These are phyloP conservation scores for Pelagia noctiluca DNA, from an alignment of 30 jellyfish, hydroid and myxozoan species.

Conservation along the genomic window DNA sequence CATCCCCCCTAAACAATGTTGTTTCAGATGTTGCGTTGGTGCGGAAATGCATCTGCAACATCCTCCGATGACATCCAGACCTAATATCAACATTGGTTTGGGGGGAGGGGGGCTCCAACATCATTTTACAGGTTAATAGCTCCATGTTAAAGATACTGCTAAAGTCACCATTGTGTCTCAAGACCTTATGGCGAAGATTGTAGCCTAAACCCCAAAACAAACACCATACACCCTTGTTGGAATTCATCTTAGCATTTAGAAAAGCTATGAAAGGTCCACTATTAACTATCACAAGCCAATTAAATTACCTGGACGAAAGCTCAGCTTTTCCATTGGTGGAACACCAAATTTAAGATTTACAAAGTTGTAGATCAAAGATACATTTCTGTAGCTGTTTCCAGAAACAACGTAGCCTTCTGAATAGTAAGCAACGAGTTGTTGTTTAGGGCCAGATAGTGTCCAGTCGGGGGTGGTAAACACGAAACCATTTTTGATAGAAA, in stretches of 20 bases:
- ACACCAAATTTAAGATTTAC: not conserved
- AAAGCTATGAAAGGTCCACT: too few species aligned
- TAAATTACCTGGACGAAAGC: not conserved
- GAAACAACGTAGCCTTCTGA: not conserved
- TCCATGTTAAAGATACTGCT: too few species aligned
- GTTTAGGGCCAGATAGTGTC: not conserved
- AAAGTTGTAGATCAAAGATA: not conserved
- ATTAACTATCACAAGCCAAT: not conserved
- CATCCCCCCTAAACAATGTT: too few species aligned
- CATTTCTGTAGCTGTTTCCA: not conserved
- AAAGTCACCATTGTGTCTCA: too few species aligned
- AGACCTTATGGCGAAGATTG: too few species aligned
- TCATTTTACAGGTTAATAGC: too few species aligned
- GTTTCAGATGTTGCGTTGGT: too few species aligned
- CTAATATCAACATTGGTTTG: too few species aligned
- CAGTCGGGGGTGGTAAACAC: not conserved
- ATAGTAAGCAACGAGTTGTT: not conserved
- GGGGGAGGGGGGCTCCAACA: too few species aligned
- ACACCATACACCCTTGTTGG: not conserved
- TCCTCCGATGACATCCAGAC: too few species aligned
- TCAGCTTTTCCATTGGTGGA: conserved; percentile 4
- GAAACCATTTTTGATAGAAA: not conserved
- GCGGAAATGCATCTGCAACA: too few species aligned
- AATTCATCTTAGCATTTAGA: too few species aligned
- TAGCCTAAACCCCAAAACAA: not conserved